phyloP scores from a whole-genome alignment of 2,113 vertebrate species.

The Festucalex cinctus region DNA sequence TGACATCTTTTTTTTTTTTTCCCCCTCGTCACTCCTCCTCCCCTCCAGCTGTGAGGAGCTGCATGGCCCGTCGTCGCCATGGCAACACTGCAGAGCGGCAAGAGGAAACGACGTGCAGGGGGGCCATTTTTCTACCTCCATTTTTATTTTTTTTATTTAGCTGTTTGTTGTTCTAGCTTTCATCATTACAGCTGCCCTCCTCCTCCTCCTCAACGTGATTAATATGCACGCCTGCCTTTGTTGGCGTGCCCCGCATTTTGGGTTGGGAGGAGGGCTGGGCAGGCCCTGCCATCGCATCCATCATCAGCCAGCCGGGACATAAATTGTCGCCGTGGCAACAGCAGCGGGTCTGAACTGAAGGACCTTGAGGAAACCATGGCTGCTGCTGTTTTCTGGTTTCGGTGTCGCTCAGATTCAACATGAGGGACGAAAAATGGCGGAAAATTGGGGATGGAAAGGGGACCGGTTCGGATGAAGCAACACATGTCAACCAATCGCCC shows the following conservation, averaged over 20 bases:
- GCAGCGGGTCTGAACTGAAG: constrained; percentile 12
- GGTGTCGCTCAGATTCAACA: not conserved
- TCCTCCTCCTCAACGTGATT: not conserved
- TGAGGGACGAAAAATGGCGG: not conserved
- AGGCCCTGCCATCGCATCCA: constrained; percentile 28
- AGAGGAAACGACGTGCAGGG: constrained; percentile 18
- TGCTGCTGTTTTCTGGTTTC: not conserved
- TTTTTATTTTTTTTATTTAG: constrained; percentile 6
- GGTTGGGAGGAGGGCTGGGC: not conserved
- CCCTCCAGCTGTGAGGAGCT: not conserved
- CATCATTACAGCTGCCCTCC: not conserved
- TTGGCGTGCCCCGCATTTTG: not conserved
- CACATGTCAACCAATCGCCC: not conserved
- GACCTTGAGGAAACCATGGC: constrained; percentile 33
- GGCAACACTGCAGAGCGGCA: constrained; percentile 34
- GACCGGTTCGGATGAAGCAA: not conserved
- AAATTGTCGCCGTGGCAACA: constrained; percentile 58
- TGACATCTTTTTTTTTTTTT: not conserved
- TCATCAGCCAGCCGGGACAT: constrained; percentile 55
- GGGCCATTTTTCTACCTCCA: not conserved
- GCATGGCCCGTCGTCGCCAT: constrained; percentile 31
- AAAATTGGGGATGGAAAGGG: not conserved
- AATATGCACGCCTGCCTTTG: not conserved
- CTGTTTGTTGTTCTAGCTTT: constrained; percentile 9
- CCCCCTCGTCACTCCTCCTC: not conserved